phyloP scores from a whole-genome alignment of 2,888 invertebrate genomes.

The Aradus depressus region DNA sequence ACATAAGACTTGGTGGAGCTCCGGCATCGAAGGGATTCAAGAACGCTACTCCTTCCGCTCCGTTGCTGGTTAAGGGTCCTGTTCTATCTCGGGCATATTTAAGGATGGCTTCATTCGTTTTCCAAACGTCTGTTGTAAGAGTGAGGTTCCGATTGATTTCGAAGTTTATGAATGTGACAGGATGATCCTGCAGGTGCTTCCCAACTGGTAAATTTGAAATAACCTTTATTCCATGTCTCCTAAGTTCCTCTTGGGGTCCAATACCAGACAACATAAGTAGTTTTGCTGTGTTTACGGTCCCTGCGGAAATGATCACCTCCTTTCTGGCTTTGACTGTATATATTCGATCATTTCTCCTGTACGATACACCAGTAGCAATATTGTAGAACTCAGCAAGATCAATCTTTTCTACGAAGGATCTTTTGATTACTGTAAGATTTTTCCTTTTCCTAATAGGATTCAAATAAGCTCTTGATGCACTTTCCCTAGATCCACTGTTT shows the following conservation, averaged over 20 bases:
- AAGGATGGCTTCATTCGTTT: conserved; percentile 4
- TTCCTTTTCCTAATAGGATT: conserved; percentile 14
- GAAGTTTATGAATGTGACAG: conserved; percentile 1
- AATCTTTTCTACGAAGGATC: conserved; percentile 17
- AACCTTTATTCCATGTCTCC: conserved; percentile 16
- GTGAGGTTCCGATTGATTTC: background rate
- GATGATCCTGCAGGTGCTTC: conserved; percentile 24
- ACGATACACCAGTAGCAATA: conserved; percentile 22
- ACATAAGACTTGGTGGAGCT: conserved; percentile 86
- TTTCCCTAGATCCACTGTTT: conserved; percentile 18
- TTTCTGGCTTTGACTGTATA: conserved; percentile 10
- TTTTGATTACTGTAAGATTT: conserved; percentile 23
- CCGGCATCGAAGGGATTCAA: conserved; percentile 3
- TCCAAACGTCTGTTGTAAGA: background rate
- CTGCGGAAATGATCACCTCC: conserved; percentile 26
- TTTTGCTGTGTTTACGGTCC: conserved; percentile 24
- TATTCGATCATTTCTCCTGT: conserved; percentile 3
- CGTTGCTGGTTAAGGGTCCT: conserved; percentile 10
- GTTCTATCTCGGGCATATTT: conserved; percentile 3
- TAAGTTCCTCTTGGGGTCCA: conserved; percentile 22
- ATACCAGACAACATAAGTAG: conserved; percentile 27
- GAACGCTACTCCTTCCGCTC: conserved; percentile 3
- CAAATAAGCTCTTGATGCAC: conserved; percentile 24
- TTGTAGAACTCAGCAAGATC: conserved; percentile 21
- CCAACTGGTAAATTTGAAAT: conserved; percentile 26